Base-by-base conservation (phyloP, 1,140 invertebrate genomes). In the Brachionus asplanchnoidis region DNA sequence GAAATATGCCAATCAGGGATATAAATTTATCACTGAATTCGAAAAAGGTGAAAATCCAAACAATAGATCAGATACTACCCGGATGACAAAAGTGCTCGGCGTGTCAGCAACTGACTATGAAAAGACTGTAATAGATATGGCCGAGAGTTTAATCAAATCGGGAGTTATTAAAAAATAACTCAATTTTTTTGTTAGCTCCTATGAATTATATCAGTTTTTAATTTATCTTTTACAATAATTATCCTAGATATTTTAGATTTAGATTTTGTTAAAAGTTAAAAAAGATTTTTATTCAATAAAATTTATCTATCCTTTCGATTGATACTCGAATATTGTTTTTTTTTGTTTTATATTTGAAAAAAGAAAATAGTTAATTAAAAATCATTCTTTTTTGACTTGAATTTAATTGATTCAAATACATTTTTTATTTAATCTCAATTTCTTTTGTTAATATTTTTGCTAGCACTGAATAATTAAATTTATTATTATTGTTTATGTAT, bases 121-220 rank as follows among this genome's bases (percentile, higher is more conserved):
- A 79, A 88, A 88, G 12, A 90, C 90, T 4, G 75, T 91, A 6
- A 86, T 91, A 46, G 91, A 91, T 75, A 91, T 90, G 88, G 90
- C 89, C 6, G 89, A 91, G 85, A 89, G 88, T 80, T 85, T 91
- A 75, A 90, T 91, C 46, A 90, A 91, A 53, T 86, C 87, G 23
- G 91, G 90, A 36, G 86, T 91, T 9, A 87, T 91, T 1, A 89
- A 89, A 85, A 90, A 90, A 85, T 36, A 46, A 46, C 14, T 46
- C 0, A n/a, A 46, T 46, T 46, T 46, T 3, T 46, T 5, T 12
- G 32, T 36, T 1, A 28, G 32, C 32, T 46, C 12, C 44, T 46
- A 3, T 0, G 3, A 46, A 46, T 46, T 46, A 14, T 4, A 44
- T 44, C 14, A 46, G 11, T 12, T 46, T 46, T 46, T 44, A 3